Evolutionary conservation across 1,140 invertebrate species (phyloP), one percentile per base, ranked within the genome.

Genomic region (Lycorma delicatula): DNA sequence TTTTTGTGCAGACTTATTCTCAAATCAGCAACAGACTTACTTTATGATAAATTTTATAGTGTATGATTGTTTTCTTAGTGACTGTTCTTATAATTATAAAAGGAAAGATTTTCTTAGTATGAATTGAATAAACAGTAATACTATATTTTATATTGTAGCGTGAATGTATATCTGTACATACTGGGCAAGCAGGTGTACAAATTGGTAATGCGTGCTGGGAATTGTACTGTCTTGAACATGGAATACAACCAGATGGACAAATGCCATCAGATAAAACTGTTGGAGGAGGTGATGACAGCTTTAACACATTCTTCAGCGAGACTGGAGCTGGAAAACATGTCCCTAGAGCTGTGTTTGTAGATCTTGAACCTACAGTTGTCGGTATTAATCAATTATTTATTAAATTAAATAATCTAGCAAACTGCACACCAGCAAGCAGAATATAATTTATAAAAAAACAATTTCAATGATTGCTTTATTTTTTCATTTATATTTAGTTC

Each of bases 181-280:
- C 83, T 61, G 82, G 82, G 3, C 82, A 84, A 68, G 86, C 79
- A 38, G 83, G 83, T 60, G 80, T 81, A 49, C 83, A 85, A 68
- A 85, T 85, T 61, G 83, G 83, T 51, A 87, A 88, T 69, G 83
- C 85, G 63, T 88, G 86, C 73, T 89, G 86, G 86, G 86, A 88
- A 66, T 70, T 87, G 1, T 89, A 84, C 68, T 81, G 82, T 66
- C 72, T 84, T 57, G 84, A 95, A 73, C 91, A 93, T 77, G 89
- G 89, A 25, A 93, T 93, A 69, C 87, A 92, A 71, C 89, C 89
- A 46, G 88, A 93, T 75, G 90, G 90, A 3, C 79, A 83, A 68
- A 87, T 87, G 84, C 83, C 84, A n/a, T 91, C 80, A 7, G 83
- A 84, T 71, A 84, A 83, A 68, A 80, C 77, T 28, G 75, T 84